Conservation (phyloP, 2,797 vertebrate genomes). For the Neomorphus geoffroyi region DNA sequence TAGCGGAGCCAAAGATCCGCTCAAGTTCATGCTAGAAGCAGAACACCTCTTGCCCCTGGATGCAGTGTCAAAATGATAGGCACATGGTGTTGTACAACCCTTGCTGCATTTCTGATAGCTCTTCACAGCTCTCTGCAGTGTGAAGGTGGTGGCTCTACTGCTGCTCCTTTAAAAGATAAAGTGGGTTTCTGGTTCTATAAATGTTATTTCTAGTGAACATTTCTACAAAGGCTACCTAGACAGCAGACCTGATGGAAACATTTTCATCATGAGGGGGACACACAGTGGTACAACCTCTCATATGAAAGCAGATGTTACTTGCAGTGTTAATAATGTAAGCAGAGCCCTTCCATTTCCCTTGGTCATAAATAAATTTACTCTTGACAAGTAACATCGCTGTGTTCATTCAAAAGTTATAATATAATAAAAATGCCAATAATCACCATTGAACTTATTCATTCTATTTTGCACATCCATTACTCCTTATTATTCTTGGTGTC, state of each 20-base stretch:
- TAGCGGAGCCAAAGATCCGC: background rate
- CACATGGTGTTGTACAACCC: accelerated
- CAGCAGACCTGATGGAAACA: background rate
- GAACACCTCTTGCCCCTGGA: background rate
- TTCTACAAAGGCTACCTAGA: background rate
- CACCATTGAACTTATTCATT: background rate
- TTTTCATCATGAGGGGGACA: background rate
- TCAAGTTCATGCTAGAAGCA: background rate
- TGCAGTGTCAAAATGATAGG: background rate
- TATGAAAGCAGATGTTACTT: background rate
- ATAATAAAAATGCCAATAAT: background rate
- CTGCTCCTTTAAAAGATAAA: background rate
- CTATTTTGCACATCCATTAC: background rate
- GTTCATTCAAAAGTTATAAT: background rate
- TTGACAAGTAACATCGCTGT: background rate
- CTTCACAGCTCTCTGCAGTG: background rate
- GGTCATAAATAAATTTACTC: background rate
- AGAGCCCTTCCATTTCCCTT: background rate
- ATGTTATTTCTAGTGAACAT: background rate
- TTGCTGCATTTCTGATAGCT: accelerated
- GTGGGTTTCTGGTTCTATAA: background rate
- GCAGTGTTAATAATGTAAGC: background rate
- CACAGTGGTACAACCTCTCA: background rate
- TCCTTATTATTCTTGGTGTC: background rate
- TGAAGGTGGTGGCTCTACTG: background rate